phyloP scores from a whole-genome alignment of 2,888 invertebrate genomes.

The Electrophaes corylata region DNA sequence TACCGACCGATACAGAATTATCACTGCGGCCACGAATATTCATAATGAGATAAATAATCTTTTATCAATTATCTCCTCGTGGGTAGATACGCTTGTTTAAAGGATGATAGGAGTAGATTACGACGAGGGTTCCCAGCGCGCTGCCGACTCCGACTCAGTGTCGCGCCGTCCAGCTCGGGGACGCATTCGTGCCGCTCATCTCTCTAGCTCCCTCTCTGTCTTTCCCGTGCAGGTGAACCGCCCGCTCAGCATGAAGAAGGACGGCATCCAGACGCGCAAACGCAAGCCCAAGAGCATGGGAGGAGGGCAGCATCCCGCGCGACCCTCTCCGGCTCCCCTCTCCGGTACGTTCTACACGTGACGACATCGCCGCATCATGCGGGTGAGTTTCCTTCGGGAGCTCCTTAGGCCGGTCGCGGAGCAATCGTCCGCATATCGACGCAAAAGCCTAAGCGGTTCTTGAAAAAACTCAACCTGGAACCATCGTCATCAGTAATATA shows the following conservation, averaged over 20 bases:
- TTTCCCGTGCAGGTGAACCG: constrained; percentile 92
- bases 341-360: constrained; percentile 62
- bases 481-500: neutral
- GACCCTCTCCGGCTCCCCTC: constrained; percentile 55
- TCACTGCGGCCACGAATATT: constrained; percentile 80
- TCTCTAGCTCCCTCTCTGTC: neutral
- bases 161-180: constrained; percentile 6
- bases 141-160: constrained; percentile 43
- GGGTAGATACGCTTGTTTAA: constrained; percentile 81
- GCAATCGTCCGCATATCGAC: neutral
- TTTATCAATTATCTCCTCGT: constrained; percentile 83
- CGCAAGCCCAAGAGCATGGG: constrained; percentile 92
- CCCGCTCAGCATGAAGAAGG: constrained; percentile 99
- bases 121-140: constrained; percentile 71
- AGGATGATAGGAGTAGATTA: constrained; percentile 80
- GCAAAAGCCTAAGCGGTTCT: constrained; percentile 4
- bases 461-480: constrained; percentile 5
- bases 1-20: constrained; percentile 84
- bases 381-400: constrained; percentile 9
- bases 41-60: constrained; percentile 84
- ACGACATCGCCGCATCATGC: neutral
- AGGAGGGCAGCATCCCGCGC: constrained; percentile 60
- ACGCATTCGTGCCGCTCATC: constrained; percentile 31
- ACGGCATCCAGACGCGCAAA: constrained; percentile 98
- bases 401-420: neutral